Conservation (phyloP, 2,888 invertebrate genomes). For the Tipula vernalis region DNA sequence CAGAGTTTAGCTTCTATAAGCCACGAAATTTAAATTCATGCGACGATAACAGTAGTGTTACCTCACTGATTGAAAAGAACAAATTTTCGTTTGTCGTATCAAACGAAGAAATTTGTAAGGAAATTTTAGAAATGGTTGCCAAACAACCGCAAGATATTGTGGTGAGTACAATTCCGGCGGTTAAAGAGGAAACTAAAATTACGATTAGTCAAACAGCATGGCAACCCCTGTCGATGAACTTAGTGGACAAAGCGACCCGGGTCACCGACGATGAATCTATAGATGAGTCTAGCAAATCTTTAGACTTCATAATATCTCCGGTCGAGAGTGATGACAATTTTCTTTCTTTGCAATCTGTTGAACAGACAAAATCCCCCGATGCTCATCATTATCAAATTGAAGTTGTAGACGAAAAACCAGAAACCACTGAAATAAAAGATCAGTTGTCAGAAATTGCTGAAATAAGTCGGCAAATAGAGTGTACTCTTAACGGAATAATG, state of each 20-base stretch:
- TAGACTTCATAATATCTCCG: neutral
- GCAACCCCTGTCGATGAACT: neutral
- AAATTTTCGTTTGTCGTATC: neutral
- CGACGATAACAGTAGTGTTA: neutral
- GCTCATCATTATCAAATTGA: neutral
- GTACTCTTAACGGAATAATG: no score
- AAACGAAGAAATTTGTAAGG: neutral
- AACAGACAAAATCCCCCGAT: neutral
- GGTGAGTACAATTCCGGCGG: neutral
- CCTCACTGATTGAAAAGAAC: neutral
- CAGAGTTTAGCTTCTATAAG: conserved; percentile 7
- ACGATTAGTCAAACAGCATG: neutral
- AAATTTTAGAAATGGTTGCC: neutral
- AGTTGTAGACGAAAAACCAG: neutral
- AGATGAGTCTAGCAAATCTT: neutral
- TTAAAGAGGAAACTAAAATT: neutral
- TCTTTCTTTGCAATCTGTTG: neutral
- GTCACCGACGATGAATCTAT: neutral
- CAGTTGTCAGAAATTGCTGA: neutral
- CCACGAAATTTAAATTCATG: neutral
- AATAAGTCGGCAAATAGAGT: no score
- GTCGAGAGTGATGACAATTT: neutral
- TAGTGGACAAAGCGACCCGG: neutral
- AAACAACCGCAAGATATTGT: neutral
- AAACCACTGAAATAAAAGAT: neutral